Conservation (phyloP, 2,797 vertebrate genomes). For the Argya squamiceps region DNA sequence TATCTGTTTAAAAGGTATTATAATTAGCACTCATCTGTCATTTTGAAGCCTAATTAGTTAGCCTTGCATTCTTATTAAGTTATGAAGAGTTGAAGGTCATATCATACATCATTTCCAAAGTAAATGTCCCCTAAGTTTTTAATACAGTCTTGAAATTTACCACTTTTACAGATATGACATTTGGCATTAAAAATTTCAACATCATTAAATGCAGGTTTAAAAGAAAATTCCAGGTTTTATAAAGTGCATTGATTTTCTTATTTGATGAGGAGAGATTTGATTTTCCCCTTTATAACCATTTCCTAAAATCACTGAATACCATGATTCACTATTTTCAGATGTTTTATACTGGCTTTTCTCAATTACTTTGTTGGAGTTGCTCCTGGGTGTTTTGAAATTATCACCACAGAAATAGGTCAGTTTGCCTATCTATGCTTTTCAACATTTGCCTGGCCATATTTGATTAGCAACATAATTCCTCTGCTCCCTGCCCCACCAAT, state of each 20-base stretch:
- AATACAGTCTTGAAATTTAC: constrained; percentile 22
- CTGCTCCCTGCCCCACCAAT: background rate
- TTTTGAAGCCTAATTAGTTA: constrained; percentile 36
- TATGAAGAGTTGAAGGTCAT: constrained; percentile 31
- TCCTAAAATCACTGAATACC: background rate
- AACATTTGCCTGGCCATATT: background rate
- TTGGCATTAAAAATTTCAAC: constrained; percentile 5
- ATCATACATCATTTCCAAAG: constrained; percentile 15
- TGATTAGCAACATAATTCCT: background rate
- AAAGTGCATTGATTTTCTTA: background rate
- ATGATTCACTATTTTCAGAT: background rate
- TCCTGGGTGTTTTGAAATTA: background rate
- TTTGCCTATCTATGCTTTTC: background rate
- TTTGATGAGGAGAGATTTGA: background rate
- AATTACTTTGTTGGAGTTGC: background rate
- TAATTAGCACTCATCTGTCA: constrained; percentile 35
- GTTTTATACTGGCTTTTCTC: background rate
- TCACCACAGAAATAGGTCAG: background rate
- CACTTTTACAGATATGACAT: background rate
- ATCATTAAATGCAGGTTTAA: background rate
- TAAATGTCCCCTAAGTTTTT: background rate
- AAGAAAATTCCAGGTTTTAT: background rate
- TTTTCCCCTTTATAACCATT: background rate
- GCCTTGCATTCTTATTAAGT: background rate
- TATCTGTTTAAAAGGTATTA: background rate